Evolutionary conservation across 2,797 vertebrate genomes (phyloP), one percentile per base, ranked within the genome.

Genomic region (Tamandua tetradactyla): DNA sequence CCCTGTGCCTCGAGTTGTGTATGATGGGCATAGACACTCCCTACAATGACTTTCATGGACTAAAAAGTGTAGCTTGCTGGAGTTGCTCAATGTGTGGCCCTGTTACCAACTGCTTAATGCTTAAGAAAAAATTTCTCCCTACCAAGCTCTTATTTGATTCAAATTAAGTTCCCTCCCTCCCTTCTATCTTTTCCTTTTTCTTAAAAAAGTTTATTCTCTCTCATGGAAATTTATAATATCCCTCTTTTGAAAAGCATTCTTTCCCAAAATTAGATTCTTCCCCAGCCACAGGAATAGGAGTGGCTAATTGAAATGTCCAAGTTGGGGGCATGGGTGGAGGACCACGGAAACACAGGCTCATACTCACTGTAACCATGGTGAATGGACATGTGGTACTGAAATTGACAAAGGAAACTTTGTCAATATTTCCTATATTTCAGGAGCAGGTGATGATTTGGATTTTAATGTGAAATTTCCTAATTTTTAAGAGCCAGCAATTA

Each of bases 401-500:
- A n/a, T 22, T 13, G 35, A 52, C 3, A 57, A 79, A 52, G 47
- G n/a, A n/a, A n/a, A n/a, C n/a, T n/a, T n/a, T n/a, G n/a, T n/a
- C n/a, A n/a, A n/a, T n/a, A n/a, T 14, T 87, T 88, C 55, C 32
- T 47, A 27, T 66, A 49, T 71, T 75, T 80, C 22, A 64, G 55
- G n/a, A 91, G 27, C 37, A 81, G 40, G 55, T 84, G 37, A 27
- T 40, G 66, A 91, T 52, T n/a, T 71, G 37, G 55, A 75, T 42
- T 89, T 84, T 91, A 66, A 94, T 27, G 52, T 35, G 44, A 89
- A 93, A 76, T 80, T 68, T 47, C 23, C n/a, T 55, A 75, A 52
- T 61, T 92, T 94, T 83, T 89, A 81, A 93, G 49, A 89, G 49
- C 11, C 85, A 25, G 69, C 69, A 69, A 85, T 35, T 30, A 87